Evolutionary conservation across 2,888 invertebrate genomes (phyloP).

Genomic region (Geotrupes spiniger): DNA sequence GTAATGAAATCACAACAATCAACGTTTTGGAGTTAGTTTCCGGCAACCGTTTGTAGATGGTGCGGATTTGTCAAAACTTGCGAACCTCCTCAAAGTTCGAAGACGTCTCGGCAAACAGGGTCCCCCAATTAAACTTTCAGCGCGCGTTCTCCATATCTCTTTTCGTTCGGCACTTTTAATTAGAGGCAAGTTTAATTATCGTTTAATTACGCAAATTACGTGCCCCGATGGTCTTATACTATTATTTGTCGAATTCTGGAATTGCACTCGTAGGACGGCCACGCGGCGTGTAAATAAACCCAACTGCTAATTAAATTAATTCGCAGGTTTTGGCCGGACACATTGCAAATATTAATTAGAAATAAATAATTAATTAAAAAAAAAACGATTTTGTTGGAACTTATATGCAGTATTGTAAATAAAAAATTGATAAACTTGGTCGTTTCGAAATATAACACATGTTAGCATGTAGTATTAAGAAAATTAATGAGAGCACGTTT

Average conservation of each 20-base stretch:
- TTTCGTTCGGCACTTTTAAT: constrained; percentile 36
- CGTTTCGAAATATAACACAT: too few species aligned
- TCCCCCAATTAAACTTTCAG: constrained; percentile 33
- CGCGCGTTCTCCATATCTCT: constrained; percentile 30
- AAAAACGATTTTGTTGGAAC: too few species aligned
- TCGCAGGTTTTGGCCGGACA: not conserved
- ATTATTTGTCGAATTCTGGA: constrained; percentile 26
- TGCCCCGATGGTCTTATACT: constrained; percentile 26
- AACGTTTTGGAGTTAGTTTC: not conserved
- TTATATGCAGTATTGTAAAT: too few species aligned
- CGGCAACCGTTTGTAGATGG: constrained; percentile 1
- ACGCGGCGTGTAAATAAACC: constrained; percentile 6
- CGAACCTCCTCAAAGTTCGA: constrained; percentile 17
- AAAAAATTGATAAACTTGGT: too few species aligned
- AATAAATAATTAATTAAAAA: too few species aligned
- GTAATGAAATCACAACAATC: constrained; percentile 3
- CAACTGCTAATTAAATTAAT: constrained; percentile 5
- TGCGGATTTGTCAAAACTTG: constrained; percentile 15
- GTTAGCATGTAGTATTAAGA: too few species aligned
- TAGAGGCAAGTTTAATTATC: constrained; percentile 36
- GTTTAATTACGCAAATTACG: constrained; percentile 35
- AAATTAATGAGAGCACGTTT: too few species aligned
- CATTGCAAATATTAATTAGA: too few species aligned
- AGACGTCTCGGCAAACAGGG: constrained; percentile 29
- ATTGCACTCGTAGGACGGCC: not conserved